A percentile compares a stretch with the other conserved stretches of the same genome.
Evolutionary conservation across 2,113 vertebrate species (phyloP).

Genomic region (Oceanites oceanicus): DNA sequence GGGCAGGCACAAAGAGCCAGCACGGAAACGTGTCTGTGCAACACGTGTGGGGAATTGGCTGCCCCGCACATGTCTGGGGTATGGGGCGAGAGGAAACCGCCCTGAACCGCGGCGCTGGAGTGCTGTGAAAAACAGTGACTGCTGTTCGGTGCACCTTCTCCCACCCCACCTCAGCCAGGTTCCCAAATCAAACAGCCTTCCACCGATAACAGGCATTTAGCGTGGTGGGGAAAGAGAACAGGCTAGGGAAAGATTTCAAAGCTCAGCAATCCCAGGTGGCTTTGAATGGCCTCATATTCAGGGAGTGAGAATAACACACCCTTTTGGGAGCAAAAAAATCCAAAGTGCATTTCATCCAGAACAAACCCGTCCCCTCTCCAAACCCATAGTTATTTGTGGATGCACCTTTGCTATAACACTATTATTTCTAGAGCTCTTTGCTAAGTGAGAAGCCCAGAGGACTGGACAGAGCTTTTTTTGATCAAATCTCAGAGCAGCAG

Average conservation of each 20-base stretch:
- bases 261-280: not conserved
- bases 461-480: not conserved
- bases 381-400: not conserved
- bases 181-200: not conserved
- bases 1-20: not conserved
- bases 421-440: not conserved
- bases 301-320: not conserved
- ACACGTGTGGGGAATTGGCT: not conserved
- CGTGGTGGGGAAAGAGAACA: fast-evolving
- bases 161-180: not conserved
- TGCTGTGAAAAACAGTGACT: not conserved
- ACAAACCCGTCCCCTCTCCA: not conserved
- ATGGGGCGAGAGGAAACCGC: not conserved
- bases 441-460: not conserved
- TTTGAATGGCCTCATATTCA: not conserved
- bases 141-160: not conserved
- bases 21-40: not conserved
- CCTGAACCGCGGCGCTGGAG: not conserved
- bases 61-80: not conserved
- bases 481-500: not conserved
- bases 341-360: not conserved
- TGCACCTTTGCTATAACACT: not conserved
- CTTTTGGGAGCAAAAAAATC: not conserved
- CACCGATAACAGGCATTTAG: not conserved
- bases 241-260: not conserved